Base-by-base conservation (phyloP, 2,797 vertebrate genomes). In the Chaetophractus vellerosus region DNA sequence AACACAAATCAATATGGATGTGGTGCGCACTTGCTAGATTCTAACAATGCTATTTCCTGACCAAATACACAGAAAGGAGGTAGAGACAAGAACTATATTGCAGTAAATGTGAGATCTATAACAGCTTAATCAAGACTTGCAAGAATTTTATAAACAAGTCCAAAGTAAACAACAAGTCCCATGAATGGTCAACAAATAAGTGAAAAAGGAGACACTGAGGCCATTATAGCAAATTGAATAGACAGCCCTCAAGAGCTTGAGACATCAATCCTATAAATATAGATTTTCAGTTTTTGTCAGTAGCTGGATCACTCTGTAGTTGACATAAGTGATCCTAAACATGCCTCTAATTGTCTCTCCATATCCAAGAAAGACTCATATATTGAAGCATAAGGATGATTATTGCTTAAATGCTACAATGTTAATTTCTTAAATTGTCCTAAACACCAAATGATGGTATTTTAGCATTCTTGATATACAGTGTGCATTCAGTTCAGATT, bases 341-440 rank as follows among this genome's bases (percentile, higher is more conserved):
- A 72, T 52, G 66, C 14, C 10, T 78, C 68, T 93, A 61, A 16
- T 82, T 78, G 21, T 68, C 87, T 38, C 26, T 92, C 15, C 14
- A 31, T 48, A 68, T 28, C 7, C 16, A 89, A 91, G 21, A 89
- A 45, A 92, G 24, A 79, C 24, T 69, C 11, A 1, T 8, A 0
- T 41, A 6, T 9, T 55, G 15, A 86, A 63, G 18, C 57, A 74
- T 79, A 68, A 72, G 52, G 41, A 74, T n/a, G 10, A 76, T 83
- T 86, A 63, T 87, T 90, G 45, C 45, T 82, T 93, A 93, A 90
- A 87, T 64, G 23, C 33, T 76, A 45, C 6, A n/a, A 12, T 41
- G n/a, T n/a, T 15, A n/a, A 64, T 33, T 75, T 66, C 64, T 90
- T 81, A 38, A 64, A 81, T 64, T 93, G 3, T 57, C 16, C 21